phyloP scores from a whole-genome alignment of 2,797 vertebrate species.

The Phrynocephalus guinanensis region DNA sequence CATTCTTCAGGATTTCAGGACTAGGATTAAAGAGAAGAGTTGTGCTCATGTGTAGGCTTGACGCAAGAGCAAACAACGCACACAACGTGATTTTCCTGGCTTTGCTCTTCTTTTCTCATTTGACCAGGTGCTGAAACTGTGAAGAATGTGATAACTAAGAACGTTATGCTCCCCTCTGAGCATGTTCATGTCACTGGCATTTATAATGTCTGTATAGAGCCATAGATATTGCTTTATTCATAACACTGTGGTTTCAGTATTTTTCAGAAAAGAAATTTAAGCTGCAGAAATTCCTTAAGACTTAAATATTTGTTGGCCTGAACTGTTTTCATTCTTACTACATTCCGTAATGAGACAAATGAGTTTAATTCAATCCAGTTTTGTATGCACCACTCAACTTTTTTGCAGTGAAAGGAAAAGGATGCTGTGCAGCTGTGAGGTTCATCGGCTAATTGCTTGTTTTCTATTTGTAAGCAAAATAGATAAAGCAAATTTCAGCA shows the following conservation, averaged over 20 bases:
- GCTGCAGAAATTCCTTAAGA: constrained; percentile 40
- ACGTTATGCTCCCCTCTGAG: too few species aligned
- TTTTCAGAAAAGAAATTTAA: background rate
- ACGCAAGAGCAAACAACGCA: too few species aligned
- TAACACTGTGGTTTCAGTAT: background rate
- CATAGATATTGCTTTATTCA: background rate
- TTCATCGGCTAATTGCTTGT: constrained; percentile 74
- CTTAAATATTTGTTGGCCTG: constrained; percentile 47
- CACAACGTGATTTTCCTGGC: too few species aligned
- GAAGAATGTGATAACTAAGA: too few species aligned
- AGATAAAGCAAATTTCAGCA: constrained; percentile 73
- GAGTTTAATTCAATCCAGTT: constrained; percentile 69
- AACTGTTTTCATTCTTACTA: constrained; percentile 49
- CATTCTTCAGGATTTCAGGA: too few species aligned
- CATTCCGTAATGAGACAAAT: constrained; percentile 64
- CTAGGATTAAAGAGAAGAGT: too few species aligned
- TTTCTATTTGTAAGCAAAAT: constrained; percentile 72
- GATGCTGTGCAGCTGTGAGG: constrained; percentile 68
- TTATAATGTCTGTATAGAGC: background rate
- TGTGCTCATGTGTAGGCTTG: too few species aligned
- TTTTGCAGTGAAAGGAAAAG: constrained; percentile 60
- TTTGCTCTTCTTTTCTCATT: too few species aligned
- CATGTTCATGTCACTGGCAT: too few species aligned
- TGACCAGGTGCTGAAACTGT: too few species aligned
- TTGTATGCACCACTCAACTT: constrained; percentile 63